Evolutionary conservation across 2,113 vertebrate species (phyloP), one percentile per base, ranked within the genome.

Genomic region (Burhinus oedicnemus): DNA sequence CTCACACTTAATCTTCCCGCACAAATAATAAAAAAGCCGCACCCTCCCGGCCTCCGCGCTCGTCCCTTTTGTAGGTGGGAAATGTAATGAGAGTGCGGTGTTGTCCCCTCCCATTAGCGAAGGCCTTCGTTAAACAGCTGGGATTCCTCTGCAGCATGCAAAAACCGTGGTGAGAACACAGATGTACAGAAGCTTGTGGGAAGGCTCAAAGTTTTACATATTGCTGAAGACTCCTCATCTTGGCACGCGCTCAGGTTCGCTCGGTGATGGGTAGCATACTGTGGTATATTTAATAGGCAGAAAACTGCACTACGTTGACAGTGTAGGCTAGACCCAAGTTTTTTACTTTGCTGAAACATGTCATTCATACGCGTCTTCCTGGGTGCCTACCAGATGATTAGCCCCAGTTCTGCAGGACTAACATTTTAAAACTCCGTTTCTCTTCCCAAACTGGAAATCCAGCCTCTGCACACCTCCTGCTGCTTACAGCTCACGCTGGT

Each of bases 281-380:
- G 94, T 85, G 76, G 16, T 52, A 54, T 42, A 7, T 72, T 84
- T 57, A 88, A 92, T 52, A 79, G 87, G 77, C 91, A 90, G 89
- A 19, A 45, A 89, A 26, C 94, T 87, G 71, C 22, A 2, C 95
- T 61, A 25, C 74, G 4, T 1, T 94, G 93, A 87, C 96, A 96
- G 95, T 69, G 81, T 96, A 64, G 87, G 84, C 95, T 95, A 95
- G 91, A 95, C 93, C 94, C 93, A 44, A 58, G 78, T 16, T 92
- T 92, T 70, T 84, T 66, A 42, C 90, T 93, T 58, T 76, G 82
- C 89, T 91, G 95, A 91, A 97, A 95, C 87, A 91, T 95, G 94
- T 83, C 93, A 94, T 69, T 97, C 95, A 83, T 34, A 12, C 66
- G 9, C 23, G 10, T 70, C 82, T 94, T 52, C 12, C 40, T n/a